These are phyloP conservation scores for Galerucella calmariensis DNA, from an alignment of 2,888 invertebrate genomes.

Conservation along the genomic window DNA sequence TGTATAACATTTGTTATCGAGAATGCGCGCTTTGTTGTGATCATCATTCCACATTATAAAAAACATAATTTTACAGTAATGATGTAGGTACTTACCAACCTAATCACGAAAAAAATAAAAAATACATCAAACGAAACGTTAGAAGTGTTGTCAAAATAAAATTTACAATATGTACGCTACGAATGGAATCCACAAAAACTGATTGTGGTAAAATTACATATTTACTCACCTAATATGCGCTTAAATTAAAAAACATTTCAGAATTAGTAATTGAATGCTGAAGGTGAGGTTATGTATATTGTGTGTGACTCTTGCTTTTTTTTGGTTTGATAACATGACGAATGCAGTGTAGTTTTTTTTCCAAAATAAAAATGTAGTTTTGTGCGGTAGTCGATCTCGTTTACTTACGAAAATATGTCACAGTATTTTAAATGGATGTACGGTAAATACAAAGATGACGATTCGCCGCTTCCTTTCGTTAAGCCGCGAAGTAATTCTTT, in stretches of 20 bases:
- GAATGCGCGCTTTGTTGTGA: too few relatives aligned
- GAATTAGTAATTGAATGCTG: slow-evolving; percentile 18
- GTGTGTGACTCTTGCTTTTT: slow-evolving; percentile 5
- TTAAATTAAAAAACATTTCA: slow-evolving; percentile 13
- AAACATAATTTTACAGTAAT: too few relatives aligned
- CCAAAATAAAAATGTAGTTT: not conserved
- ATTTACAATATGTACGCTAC: slow-evolving; percentile 5
- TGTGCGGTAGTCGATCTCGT: slow-evolving; percentile 36
- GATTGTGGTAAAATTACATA: slow-evolving; percentile 12
- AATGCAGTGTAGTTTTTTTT: not conserved
- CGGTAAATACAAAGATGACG: slow-evolving; percentile 53
- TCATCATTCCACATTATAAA: too few relatives aligned
- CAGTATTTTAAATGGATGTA: slow-evolving; percentile 66
- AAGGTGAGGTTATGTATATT: slow-evolving; percentile 17
- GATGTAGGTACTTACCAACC: too few relatives aligned
- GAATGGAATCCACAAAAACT: not conserved
- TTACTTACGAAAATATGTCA: slow-evolving; percentile 49
- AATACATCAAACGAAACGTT: not conserved
- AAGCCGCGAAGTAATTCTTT: slow-evolving; percentile 80
- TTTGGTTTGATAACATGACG: not conserved
- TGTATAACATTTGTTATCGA: too few relatives aligned
- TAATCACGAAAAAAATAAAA: not conserved
- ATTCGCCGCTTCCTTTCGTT: slow-evolving; percentile 54
- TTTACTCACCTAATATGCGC: slow-evolving; percentile 8
- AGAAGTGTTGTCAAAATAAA: slow-evolving; percentile 12